Evolutionary conservation across 2,888 invertebrate species (phyloP).

Genomic region (Autographa gamma): DNA sequence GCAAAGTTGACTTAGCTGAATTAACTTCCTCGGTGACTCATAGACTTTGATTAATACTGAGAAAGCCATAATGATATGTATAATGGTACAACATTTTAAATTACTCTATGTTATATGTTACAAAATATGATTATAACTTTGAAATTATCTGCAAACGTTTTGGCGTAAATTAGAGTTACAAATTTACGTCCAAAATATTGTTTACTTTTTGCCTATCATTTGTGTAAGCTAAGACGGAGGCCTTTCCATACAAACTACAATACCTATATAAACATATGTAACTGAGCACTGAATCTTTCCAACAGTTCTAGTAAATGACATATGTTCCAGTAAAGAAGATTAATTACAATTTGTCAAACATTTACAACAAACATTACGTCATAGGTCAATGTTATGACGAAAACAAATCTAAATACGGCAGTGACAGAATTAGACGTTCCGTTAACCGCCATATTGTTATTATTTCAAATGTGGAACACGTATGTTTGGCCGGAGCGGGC

Average conservation of each 20-base stretch:
- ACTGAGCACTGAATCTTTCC: not conserved
- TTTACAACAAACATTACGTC: not conserved
- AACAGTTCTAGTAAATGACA: too few relatives aligned
- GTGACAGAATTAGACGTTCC: slow-evolving; percentile 35
- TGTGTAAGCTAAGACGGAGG: too few relatives aligned
- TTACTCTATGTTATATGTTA: too few relatives aligned
- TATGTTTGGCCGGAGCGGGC: slow-evolving; percentile 39
- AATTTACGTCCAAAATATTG: too few relatives aligned
- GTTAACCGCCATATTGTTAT: slow-evolving; percentile 45
- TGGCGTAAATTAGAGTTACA: too few relatives aligned
- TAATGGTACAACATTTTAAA: not conserved
- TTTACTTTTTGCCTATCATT: too few relatives aligned
- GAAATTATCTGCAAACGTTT: too few relatives aligned
- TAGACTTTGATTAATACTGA: slow-evolving; percentile 9
- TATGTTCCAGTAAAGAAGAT: not conserved
- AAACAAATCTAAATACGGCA: slow-evolving; percentile 33
- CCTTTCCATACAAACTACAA: too few relatives aligned
- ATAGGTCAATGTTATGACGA: slow-evolving; percentile 6
- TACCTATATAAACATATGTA: too few relatives aligned
- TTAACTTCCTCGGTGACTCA: slow-evolving; percentile 42
- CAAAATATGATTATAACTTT: too few relatives aligned
- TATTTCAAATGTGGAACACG: slow-evolving; percentile 53
- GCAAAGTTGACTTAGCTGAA: slow-evolving; percentile 35
- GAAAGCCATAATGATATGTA: not conserved
- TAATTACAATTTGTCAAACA: not conserved